phyloP scores from a whole-genome alignment of 2,888 invertebrate genomes.

The Latrodectus hesperus region DNA sequence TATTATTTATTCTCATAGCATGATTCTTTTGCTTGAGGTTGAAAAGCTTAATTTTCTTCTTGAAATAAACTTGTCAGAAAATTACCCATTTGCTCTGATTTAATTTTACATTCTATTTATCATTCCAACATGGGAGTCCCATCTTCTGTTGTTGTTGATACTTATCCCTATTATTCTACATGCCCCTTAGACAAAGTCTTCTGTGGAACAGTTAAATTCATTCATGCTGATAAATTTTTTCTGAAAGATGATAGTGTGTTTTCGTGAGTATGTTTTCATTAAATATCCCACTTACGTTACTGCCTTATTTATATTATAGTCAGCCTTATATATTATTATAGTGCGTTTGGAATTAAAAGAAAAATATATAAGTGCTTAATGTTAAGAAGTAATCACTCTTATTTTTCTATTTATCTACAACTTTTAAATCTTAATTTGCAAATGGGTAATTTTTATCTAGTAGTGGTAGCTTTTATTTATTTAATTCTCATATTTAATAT shows the following conservation, averaged over 20 bases:
- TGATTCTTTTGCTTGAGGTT: slow-evolving; percentile 31
- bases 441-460: too few relatives aligned
- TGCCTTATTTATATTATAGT: too few relatives aligned
- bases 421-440: too few relatives aligned
- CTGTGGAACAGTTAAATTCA: slow-evolving; percentile 30
- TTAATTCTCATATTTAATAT: too few relatives aligned
- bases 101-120: slow-evolving; percentile 49
- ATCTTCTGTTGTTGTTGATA: slow-evolving; percentile 27
- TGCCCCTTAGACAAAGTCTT: slow-evolving; percentile 30
- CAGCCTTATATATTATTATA: too few relatives aligned
- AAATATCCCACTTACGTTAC: background rate
- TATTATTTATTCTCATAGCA: slow-evolving; percentile 8
- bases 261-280: slow-evolving; percentile 19
- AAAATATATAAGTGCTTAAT: too few relatives aligned
- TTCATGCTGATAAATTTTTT: slow-evolving; percentile 22
- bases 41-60: slow-evolving; percentile 39
- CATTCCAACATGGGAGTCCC: slow-evolving; percentile 30
- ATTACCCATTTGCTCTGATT: slow-evolving; percentile 29
- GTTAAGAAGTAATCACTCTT: too few relatives aligned
- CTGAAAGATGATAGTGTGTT: slow-evolving; percentile 33
- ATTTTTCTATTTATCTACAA: too few relatives aligned
- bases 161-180: slow-evolving; percentile 29
- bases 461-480: too few relatives aligned
- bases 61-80: slow-evolving; percentile 39
- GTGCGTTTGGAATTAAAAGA: too few relatives aligned